Evolutionary conservation across 2,888 invertebrate genomes (phyloP).

Genomic region (Aphodius granarius): DNA sequence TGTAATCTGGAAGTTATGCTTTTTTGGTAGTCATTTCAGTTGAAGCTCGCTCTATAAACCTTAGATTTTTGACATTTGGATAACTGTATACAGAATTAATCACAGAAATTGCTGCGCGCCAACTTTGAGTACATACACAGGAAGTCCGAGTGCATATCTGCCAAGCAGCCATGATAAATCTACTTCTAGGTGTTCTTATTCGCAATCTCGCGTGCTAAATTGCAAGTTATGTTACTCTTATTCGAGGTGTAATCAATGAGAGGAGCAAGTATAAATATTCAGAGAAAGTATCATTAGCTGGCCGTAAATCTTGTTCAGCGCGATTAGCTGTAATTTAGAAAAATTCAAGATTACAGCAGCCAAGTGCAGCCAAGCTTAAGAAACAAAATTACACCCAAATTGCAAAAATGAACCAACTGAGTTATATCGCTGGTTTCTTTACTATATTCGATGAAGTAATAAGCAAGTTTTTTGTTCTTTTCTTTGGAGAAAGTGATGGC

Average conservation of each 20-base stretch:
- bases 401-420: not conserved
- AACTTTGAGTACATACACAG: not conserved
- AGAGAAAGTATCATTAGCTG: conserved; percentile 7
- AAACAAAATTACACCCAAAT: not conserved
- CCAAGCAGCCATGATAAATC: conserved; percentile 8
- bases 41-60: not conserved
- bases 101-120: not conserved
- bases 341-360: not conserved
- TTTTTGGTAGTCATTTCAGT: not conserved
- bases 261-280: conserved; percentile 2
- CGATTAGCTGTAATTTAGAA: not conserved
- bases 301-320: not conserved
- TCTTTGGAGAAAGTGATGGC: conserved; percentile 11
- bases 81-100: not conserved
- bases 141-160: conserved; percentile 13
- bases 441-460: not conserved
- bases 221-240: conserved; percentile 12
- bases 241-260: not conserved
- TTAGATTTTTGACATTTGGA: not conserved
- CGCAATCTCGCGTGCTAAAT: conserved; percentile 8
- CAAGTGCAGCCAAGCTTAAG: not conserved
- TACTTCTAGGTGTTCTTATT: conserved; percentile 6
- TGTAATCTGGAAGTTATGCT: too few relatives aligned
- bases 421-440: not conserved
- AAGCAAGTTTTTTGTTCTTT: not conserved